These are phyloP conservation scores for Plebejus melissa DNA, from an alignment of 2,888 invertebrate species.

Conservation along the genomic window DNA sequence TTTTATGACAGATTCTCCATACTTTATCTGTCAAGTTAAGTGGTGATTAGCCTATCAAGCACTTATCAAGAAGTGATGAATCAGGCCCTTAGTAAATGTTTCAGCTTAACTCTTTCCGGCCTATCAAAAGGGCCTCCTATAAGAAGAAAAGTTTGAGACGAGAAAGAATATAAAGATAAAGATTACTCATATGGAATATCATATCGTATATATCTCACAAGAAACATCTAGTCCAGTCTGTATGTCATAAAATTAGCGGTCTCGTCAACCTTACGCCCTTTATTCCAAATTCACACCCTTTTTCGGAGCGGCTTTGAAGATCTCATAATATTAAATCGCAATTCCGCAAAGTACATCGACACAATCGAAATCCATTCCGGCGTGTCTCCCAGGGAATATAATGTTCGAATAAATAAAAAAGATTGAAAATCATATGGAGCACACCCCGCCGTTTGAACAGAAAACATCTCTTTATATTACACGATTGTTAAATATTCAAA, in stretches of 20 bases:
- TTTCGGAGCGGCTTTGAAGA: not conserved
- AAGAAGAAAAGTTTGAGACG: no score
- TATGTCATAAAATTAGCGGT: no score
- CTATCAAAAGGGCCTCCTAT: no score
- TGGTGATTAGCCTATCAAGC: no score
- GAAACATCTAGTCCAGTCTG: not conserved
- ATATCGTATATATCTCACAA: no score
- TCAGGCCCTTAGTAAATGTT: no score
- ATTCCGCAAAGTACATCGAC: constrained; percentile 10
- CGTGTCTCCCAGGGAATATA: not conserved
- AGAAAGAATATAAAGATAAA: no score
- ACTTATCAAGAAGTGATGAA: no score
- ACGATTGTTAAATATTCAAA: constrained; percentile 19
- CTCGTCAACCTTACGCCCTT: not conserved
- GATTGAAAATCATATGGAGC: constrained; percentile 11
- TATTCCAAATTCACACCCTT: not conserved
- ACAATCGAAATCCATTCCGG: constrained; percentile 1
- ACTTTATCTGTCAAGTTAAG: no score
- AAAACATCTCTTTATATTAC: constrained; percentile 16
- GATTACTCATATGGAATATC: no score
- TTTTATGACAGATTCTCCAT: no score
- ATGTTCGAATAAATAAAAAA: constrained; percentile 10
- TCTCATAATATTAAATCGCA: constrained; percentile 9
- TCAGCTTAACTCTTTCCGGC: no score
- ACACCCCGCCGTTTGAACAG: not conserved